These are phyloP conservation scores for Malurus cyaneus DNA, from an alignment of 2,113 vertebrate species.

Conservation along the genomic window DNA sequence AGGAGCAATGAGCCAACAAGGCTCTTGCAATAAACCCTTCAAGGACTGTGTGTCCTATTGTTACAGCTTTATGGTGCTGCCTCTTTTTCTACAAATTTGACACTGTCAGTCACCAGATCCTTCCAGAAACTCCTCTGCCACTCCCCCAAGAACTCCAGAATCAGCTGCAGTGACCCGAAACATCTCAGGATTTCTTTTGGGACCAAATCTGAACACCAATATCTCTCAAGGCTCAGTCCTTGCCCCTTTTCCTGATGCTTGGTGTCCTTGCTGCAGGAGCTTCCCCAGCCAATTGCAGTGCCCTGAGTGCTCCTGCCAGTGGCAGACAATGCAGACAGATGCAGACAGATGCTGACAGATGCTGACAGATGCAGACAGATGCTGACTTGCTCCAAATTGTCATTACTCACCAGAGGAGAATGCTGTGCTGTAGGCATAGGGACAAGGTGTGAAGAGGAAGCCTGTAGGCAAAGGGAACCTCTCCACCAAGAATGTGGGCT, in stretches of 20 bases:
- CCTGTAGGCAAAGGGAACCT: not conserved
- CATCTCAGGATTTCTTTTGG: not conserved
- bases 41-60: not conserved
- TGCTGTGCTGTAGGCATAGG: not conserved
- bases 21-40: not conserved
- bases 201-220: not conserved
- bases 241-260: not conserved
- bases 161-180: not conserved
- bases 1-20: not conserved
- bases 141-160: not conserved
- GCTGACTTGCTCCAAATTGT: not conserved
- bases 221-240: not conserved
- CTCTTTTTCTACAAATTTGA: not conserved
- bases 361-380: not conserved
- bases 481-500: conserved; percentile 8
- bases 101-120: not conserved
- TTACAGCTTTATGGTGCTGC: not conserved
- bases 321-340: not conserved
- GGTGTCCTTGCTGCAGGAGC: not conserved
- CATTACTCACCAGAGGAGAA: not conserved
- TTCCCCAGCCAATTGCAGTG: not conserved
- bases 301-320: not conserved
- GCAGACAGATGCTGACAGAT: not conserved
- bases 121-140: not conserved
- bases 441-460: not conserved